A percentile compares a stretch with the other conserved stretches of the same genome.
These are phyloP conservation scores for Corbicula japonica DNA, from an alignment of 2,888 invertebrate genomes.

Conservation along the genomic window DNA sequence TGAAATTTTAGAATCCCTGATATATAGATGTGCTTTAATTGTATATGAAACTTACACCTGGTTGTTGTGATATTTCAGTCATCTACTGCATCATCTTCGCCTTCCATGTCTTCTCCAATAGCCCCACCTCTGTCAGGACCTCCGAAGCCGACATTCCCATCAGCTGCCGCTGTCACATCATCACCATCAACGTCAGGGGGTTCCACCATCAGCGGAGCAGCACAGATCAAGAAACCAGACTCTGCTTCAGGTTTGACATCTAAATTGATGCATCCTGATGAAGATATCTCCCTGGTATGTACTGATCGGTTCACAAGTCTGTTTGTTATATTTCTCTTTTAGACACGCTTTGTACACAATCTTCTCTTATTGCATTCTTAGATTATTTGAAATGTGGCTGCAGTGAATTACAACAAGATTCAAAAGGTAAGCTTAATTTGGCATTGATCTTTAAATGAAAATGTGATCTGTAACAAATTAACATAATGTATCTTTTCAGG, in stretches of 20 bases:
- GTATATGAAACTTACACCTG: too few relatives aligned
- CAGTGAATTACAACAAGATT: neutral
- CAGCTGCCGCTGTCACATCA: conserved; percentile 74
- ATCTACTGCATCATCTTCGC: conserved; percentile 23
- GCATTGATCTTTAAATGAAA: conserved; percentile 3
- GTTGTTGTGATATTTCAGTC: conserved; percentile 42
- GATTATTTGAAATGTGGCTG: neutral
- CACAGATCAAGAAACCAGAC: conserved; percentile 85
- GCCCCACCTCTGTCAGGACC: conserved; percentile 55
- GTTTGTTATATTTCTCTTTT: neutral
- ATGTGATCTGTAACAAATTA: too few relatives aligned
- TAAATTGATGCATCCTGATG: conserved; percentile 85
- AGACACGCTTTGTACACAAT: neutral
- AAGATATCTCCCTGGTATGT: conserved; percentile 85
- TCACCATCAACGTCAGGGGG: conserved; percentile 58
- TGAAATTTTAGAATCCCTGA: too few relatives aligned
- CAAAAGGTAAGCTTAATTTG: conserved; percentile 14
- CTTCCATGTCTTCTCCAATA: conserved; percentile 34
- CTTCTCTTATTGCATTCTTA: neutral
- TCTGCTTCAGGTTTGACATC: conserved; percentile 85
- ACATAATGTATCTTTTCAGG: conserved; percentile 17
- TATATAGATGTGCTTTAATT: too few relatives aligned
- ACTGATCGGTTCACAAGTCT: too few relatives aligned
- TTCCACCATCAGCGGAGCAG: conserved; percentile 83
- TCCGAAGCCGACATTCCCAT: conserved; percentile 83